A percentile compares a stretch with the other conserved stretches of the same genome.
Conservation (phyloP, 2,888 invertebrate genomes). For the Drosophila paranaensis region DNA sequence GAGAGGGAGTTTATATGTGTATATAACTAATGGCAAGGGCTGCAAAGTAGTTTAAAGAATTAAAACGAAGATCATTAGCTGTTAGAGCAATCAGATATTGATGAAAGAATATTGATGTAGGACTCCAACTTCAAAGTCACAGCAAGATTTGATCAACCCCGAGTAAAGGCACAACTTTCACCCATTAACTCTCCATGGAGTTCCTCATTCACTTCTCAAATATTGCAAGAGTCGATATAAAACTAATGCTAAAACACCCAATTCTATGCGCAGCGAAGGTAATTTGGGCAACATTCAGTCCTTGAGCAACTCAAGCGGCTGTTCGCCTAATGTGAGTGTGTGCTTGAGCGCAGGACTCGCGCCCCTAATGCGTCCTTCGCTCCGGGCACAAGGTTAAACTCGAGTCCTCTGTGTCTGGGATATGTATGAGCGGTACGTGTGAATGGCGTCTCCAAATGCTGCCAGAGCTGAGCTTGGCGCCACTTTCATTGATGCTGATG, state of each 20-base stretch:
- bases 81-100: no score
- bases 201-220: not conserved
- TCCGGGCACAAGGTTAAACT: slow-evolving; percentile 24
- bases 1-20: no score
- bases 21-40: no score
- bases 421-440: slow-evolving; percentile 75
- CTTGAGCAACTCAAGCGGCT: slow-evolving; percentile 2
- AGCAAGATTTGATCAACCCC: no score
- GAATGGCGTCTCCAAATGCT: slow-evolving; percentile 70
- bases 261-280: not conserved
- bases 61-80: no score
- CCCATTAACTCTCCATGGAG: not conserved
- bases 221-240: not conserved
- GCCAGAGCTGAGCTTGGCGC: slow-evolving; percentile 30
- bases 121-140: no score
- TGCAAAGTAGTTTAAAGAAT: no score
- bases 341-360: slow-evolving; percentile 18
- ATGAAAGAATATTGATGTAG: no score
- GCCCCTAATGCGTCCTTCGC: slow-evolving; percentile 22
- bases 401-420: slow-evolving; percentile 17
- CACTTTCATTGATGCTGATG: slow-evolving; percentile 44
- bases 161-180: not conserved
- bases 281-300: not conserved
- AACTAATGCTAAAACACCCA: slow-evolving; percentile 1
- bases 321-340: slow-evolving; percentile 33